Evolutionary conservation across 2,797 vertebrate species (phyloP).

Genomic region (Syndactyla subalaris): DNA sequence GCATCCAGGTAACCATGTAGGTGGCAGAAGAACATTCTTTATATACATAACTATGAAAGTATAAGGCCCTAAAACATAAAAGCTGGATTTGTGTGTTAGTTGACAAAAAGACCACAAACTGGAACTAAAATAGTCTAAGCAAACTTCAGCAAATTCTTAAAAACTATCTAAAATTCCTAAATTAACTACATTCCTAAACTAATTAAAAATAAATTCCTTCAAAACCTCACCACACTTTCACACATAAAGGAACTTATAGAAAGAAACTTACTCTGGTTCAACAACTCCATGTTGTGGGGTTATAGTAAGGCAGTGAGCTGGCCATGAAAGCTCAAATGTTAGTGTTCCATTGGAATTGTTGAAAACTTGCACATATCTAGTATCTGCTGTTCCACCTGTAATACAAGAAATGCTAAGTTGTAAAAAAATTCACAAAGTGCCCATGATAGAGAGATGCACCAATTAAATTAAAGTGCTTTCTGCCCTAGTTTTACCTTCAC

Average conservation of each 20-base stretch:
- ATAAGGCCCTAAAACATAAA: not conserved
- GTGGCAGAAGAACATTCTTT: not conserved
- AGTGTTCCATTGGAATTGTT: conserved; percentile 84
- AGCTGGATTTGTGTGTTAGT: not conserved
- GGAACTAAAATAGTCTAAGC: not conserved
- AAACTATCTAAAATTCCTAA: not conserved
- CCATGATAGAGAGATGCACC: not conserved
- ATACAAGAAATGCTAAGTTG: not conserved
- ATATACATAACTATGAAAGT: not conserved
- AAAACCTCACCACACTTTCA: not conserved
- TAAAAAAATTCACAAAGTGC: not conserved
- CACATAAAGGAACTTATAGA: not conserved
- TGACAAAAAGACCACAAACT: not conserved
- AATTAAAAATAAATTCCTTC: not conserved
- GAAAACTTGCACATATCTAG: conserved; percentile 81
- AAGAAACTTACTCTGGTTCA: conserved; percentile 85
- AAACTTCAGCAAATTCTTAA: not conserved
- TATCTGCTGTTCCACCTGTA: conserved; percentile 81
- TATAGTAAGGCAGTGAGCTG: conserved; percentile 93
- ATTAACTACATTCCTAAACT: not conserved
- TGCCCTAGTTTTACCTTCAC: not conserved
- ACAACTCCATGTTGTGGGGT: conserved; percentile 92
- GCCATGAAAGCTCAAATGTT: conserved; percentile 94
- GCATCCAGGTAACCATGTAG: not conserved
- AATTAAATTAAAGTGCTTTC: not conserved